phyloP scores from a whole-genome alignment of 2,797 vertebrate species.

The Pseudomugil gertrudae region DNA sequence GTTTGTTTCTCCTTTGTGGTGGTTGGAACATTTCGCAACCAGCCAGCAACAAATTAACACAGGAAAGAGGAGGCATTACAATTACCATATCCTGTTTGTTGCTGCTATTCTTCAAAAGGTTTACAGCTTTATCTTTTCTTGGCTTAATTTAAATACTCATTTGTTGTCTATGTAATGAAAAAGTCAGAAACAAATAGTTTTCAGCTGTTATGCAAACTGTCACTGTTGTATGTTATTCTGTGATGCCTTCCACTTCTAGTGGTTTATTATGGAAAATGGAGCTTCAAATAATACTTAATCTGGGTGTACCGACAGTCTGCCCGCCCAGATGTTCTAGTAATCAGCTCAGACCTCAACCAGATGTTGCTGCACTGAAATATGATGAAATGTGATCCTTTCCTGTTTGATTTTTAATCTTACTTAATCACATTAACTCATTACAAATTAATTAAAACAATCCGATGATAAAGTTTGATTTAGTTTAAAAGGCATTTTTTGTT shows the following conservation, averaged over 20 bases:
- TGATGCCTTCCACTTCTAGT: conserved; percentile 11
- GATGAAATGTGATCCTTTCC: conserved; percentile 62
- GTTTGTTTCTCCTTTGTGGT: neutral
- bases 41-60: conserved; percentile 3
- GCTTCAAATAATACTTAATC: conserved; percentile 50
- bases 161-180: neutral
- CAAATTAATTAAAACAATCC: conserved; percentile 27
- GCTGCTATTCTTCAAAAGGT: neutral
- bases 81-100: neutral
- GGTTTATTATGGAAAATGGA: conserved; percentile 35
- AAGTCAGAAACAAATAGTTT: conserved; percentile 7
- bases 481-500: conserved; percentile 6
- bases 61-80: neutral
- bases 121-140: neutral
- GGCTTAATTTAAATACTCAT: neutral
- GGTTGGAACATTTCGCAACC: neutral
- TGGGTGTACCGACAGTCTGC: conserved; percentile 40
- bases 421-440: conserved; percentile 40
- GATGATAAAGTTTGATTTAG: conserved; percentile 9
- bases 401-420: conserved; percentile 47
- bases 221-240: neutral
- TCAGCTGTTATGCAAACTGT: neutral
- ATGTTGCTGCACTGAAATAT: conserved; percentile 64
- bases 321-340: conserved; percentile 72
- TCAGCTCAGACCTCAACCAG: conserved; percentile 72